Evolutionary conservation across 2,888 invertebrate genomes (phyloP).

Genomic region (Napeogenes inachia): DNA sequence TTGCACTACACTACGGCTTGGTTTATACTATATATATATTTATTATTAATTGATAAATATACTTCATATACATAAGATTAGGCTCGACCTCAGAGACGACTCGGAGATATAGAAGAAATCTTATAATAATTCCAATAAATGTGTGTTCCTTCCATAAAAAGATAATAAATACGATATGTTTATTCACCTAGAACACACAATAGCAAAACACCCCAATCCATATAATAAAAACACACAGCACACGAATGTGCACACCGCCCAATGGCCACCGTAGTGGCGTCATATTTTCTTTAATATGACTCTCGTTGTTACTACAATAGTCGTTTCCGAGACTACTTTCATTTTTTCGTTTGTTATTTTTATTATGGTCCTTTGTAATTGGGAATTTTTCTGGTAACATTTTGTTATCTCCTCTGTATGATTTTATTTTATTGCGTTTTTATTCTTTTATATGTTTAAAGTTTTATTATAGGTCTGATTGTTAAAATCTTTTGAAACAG

Average conservation of each 20-base stretch:
- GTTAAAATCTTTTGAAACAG: too few species aligned
- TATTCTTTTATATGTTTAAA: not conserved
- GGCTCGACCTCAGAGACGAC: too few species aligned
- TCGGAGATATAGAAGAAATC: too few species aligned
- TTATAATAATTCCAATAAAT: too few species aligned
- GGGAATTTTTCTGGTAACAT: constrained; percentile 10
- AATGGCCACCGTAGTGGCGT: constrained; percentile 44
- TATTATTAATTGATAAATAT: too few species aligned
- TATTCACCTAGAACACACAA: not conserved
- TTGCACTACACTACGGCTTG: not conserved
- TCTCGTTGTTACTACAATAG: constrained; percentile 40
- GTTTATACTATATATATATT: not conserved
- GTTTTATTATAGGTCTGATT: not conserved
- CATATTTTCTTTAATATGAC: constrained; percentile 58
- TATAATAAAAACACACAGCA: constrained; percentile 6
- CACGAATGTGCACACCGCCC: constrained; percentile 6
- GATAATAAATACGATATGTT: not conserved
- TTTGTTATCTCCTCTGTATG: constrained; percentile 3
- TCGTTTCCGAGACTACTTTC: constrained; percentile 46
- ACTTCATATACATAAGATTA: too few species aligned
- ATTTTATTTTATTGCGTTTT: not conserved
- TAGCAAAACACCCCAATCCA: constrained; percentile 3
- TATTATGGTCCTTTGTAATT: constrained; percentile 32
- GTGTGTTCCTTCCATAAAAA: too few species aligned
- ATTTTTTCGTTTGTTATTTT: constrained; percentile 34